A percentile compares a stretch with the other conserved stretches of the same genome.
Evolutionary conservation across 1,140 invertebrate genomes (phyloP).

Genomic region (Tetragonula clypearis): DNA sequence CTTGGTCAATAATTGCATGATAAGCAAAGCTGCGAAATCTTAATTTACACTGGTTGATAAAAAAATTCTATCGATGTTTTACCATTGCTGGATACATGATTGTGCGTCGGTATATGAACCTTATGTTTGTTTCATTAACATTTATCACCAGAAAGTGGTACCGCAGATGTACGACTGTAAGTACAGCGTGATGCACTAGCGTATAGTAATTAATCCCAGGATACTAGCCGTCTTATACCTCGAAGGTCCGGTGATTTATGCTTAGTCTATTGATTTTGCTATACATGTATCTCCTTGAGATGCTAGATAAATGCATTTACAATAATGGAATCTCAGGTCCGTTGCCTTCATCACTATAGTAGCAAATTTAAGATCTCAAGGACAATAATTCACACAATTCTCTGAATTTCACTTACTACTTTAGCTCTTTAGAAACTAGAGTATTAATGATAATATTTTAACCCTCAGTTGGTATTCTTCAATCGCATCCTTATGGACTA

Average conservation of each 20-base stretch:
- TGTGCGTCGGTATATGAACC: too few species aligned
- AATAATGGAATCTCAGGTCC: background rate
- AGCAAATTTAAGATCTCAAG: background rate
- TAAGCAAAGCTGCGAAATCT: background rate
- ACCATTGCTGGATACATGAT: background rate
- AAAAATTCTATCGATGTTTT: background rate
- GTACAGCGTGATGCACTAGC: background rate
- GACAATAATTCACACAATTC: background rate
- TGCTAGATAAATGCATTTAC: background rate
- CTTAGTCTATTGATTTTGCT: background rate
- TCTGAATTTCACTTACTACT: too few species aligned
- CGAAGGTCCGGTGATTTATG: constrained; percentile 33
- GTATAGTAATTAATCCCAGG: constrained; percentile 29
- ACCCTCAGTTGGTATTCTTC: too few species aligned
- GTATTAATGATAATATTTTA: too few species aligned
- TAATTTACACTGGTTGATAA: background rate
- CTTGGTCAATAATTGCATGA: background rate
- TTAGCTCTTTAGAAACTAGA: too few species aligned
- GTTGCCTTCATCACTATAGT: background rate
- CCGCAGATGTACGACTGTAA: constrained; percentile 4
- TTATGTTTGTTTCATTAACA: background rate
- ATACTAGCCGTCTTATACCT: background rate
- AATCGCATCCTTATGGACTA: too few species aligned
- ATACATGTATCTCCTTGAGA: background rate
- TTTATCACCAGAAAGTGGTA: background rate